A percentile compares a stretch with the other conserved stretches of the same genome.
phyloP scores from a whole-genome alignment of 2,797 vertebrate genomes.

The Myoxocephalus aenaeus region DNA sequence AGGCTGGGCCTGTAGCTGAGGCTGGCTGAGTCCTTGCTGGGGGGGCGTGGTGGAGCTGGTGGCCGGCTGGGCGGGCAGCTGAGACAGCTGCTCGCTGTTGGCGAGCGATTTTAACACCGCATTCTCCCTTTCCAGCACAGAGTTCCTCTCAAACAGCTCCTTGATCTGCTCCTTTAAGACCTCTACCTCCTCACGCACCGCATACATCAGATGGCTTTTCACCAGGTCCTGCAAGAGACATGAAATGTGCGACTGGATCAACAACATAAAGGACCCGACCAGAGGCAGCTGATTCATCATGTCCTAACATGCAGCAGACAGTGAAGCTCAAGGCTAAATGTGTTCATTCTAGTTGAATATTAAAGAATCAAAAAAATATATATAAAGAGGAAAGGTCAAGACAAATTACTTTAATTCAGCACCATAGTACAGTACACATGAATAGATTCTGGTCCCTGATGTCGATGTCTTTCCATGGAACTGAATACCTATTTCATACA shows the following conservation, averaged over 20 bases:
- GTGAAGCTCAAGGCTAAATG: slow-evolving; percentile 1
- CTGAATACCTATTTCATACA: not conserved
- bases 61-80: slow-evolving; percentile 86
- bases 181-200: slow-evolving; percentile 99
- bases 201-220: slow-evolving; percentile 99
- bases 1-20: slow-evolving; percentile 52
- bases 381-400: not conserved
- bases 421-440: not conserved
- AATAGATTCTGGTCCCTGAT: not conserved
- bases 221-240: slow-evolving; percentile 91
- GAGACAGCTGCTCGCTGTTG: slow-evolving; percentile 96
- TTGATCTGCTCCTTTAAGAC: slow-evolving; percentile 99
- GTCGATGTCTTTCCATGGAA: not conserved
- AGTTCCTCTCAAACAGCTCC: slow-evolving; percentile 98
- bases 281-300: slow-evolving; percentile 2
- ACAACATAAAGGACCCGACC: not conserved
- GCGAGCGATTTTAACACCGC: slow-evolving; percentile 97
- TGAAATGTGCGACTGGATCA: slow-evolving; percentile 6
- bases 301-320: slow-evolving; percentile 1
- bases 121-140: slow-evolving; percentile 97
- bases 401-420: not conserved
- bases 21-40: slow-evolving; percentile 72
- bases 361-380: not conserved
- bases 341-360: not conserved
- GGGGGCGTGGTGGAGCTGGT: slow-evolving; percentile 81